Base-by-base conservation (phyloP, 1,140 invertebrate species). In the Rhysida immarginata region DNA sequence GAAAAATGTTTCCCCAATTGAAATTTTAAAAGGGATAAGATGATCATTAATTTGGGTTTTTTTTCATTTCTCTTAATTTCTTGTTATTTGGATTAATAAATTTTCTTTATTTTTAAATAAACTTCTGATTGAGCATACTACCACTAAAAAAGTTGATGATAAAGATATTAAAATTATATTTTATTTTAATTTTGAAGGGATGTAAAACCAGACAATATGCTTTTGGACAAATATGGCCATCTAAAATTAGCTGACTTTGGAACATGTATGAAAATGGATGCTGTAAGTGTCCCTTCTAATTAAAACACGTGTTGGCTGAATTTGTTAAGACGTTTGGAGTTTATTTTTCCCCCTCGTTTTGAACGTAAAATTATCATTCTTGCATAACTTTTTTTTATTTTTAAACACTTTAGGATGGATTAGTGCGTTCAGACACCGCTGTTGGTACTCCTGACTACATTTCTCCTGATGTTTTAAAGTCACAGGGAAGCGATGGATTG, bases 141-240 rank as follows among this genome's bases (percentile, higher is more conserved):
- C n/a, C n/a, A n/a, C n/a, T n/a, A n/a, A n/a, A n/a, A n/a, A n/a
- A n/a, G n/a, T n/a, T n/a, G n/a, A n/a, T n/a, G n/a, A n/a, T n/a
- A n/a, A n/a, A n/a, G n/a, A 41, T 8, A 11, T 25, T 5, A 13
- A 26, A 20, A 13, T 26, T 46, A 18, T 35, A 18, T 51, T 26
- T 42, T 25, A 26, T 41, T 26, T 45, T 55, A 24, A 18, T 57
- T 20, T 69, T 70, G 21, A 63, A 78, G 94, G 63, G 95, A 99
- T 75, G 93, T 99, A 0, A 98, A 98, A 71, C 96, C 96, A 51
- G 96, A 99, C 68, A 99, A 99, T 70, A 97, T 99, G 93, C 74
- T 99, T 26, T 72, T 96, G 21, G 94, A 98, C 68, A 85, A 83
- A 64, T 74, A 84, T 69, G 96, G 96, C 21, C 96, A 99, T 71